These are phyloP conservation scores for Amphiprion clarkii DNA, from an alignment of 2,797 vertebrate genomes.

Conservation along the genomic window DNA sequence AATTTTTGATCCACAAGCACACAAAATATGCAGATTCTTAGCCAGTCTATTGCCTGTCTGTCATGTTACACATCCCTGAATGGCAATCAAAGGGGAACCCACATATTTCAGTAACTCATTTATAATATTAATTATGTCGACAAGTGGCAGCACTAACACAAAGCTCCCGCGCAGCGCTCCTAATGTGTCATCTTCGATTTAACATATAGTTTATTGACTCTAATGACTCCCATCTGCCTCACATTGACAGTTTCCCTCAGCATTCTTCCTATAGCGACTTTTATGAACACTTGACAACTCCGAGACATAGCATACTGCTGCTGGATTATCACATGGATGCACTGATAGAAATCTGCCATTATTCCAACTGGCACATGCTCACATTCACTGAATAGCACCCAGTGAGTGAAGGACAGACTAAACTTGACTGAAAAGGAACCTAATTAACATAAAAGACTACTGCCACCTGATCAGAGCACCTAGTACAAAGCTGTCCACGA, in stretches of 20 bases:
- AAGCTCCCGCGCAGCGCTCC: conserved; percentile 8
- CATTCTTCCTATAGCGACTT: not conserved
- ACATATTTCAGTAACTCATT: conserved; percentile 3
- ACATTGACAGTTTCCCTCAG: not conserved
- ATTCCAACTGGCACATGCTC: conserved; percentile 2
- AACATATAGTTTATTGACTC: conserved; percentile 25
- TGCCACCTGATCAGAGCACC: conserved; percentile 32
- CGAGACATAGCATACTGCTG: not conserved
- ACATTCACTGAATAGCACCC: not conserved
- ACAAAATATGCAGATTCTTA: not conserved
- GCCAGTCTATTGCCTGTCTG: not conserved
- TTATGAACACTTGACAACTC: not conserved
- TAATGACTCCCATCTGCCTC: conserved; percentile 34
- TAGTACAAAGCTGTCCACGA: conserved; percentile 9
- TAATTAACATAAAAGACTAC: conserved; percentile 21
- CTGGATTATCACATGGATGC: not conserved
- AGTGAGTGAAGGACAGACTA: conserved; percentile 7
- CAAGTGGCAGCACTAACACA: not conserved
- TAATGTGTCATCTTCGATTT: conserved; percentile 5
- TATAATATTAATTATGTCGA: conserved; percentile 1
- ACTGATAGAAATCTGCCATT: conserved; percentile 11
- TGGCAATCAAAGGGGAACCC: not conserved
- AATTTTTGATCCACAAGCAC: not conserved
- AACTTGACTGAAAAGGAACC: not conserved
- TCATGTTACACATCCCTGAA: not conserved